A percentile compares a stretch with the other conserved stretches of the same genome.
These are phyloP conservation scores for Apteryx owenii DNA, from an alignment of 2,113 vertebrate genomes.

Conservation along the genomic window DNA sequence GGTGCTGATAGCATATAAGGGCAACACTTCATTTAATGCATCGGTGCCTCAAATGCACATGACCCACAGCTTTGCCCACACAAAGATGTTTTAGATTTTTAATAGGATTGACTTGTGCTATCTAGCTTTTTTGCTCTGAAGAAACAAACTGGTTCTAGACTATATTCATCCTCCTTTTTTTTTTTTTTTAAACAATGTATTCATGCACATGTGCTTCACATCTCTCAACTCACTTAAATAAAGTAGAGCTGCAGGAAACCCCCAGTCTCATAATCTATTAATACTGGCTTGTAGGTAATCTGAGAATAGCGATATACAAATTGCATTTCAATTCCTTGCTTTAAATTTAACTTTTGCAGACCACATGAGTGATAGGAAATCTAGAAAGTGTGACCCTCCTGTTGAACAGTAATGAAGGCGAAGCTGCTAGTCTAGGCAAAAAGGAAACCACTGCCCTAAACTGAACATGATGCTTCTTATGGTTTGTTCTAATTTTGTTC, in stretches of 20 bases:
- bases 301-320: not conserved
- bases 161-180: not conserved
- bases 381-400: not conserved
- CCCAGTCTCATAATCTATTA: not conserved
- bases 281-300: rapidly evolving
- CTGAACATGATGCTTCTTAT: not conserved
- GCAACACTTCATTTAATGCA: conserved; percentile 14
- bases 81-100: not conserved
- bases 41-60: not conserved
- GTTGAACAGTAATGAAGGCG: not conserved
- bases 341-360: not conserved
- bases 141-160: not conserved
- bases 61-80: not conserved
- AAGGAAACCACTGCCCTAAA: not conserved
- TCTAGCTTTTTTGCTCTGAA: not conserved
- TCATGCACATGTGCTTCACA: not conserved
- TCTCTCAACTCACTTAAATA: not conserved
- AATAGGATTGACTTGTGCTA: not conserved
- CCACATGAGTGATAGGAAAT: not conserved
- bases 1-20: not conserved
- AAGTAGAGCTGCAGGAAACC: not conserved
- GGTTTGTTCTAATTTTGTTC: not conserved
- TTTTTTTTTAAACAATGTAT: not conserved
- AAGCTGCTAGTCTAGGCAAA: not conserved
- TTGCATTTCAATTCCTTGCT: not conserved